Evolutionary conservation across 53 echinoderm and acorn worm species (phyloP), one percentile per base, ranked within the genome.

Genomic region (Paracentrotus lividus): DNA sequence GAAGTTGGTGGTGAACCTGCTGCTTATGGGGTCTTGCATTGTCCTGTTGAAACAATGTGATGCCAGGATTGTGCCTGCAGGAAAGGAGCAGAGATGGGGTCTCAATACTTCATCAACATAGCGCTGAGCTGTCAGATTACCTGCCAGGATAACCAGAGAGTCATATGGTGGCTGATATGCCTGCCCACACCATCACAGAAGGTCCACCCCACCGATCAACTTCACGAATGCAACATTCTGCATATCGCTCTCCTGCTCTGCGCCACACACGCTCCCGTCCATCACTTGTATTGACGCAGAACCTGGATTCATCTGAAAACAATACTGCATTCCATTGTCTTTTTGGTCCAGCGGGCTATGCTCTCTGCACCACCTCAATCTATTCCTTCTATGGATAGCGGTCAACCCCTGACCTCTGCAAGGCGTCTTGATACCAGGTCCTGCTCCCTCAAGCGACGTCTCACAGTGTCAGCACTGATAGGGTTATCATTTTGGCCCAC

Each of bases 31-130:
- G 67, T 67, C 67, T 67, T 67, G 67, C 67, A 67, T 24, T 67
- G 67, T 67, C 67, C 67, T 67, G 67, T 67, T 67, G 67, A 67
- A 67, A 67, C 67, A 67, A 67, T 67, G 67, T 67, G 67, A 67
- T 15, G 67, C 18, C 67, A 67, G 67, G 67, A 67, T n/a, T 67
- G 67, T 67, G 32, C 67, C 67, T 67, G 67, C 67, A 67, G 67
- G 67, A 67, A 67, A 67, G 67, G 67, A n/a, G 67, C 8, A 23
- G 9, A 67, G 67, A 67, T 67, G 67, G 67, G 67, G 67, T 67
- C 67, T 67, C 67, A 67, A 67, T 67, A 67, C 67, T 67, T 67
- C 67, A 67, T 67, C 67, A 67, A 67, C 67, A 67, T 67, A 67
- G 67, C 67, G n/a, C 67, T 67, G 67, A 67, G 67, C 67, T 67